Conservation (phyloP, 2,888 invertebrate species). For the Apamea crenata region DNA sequence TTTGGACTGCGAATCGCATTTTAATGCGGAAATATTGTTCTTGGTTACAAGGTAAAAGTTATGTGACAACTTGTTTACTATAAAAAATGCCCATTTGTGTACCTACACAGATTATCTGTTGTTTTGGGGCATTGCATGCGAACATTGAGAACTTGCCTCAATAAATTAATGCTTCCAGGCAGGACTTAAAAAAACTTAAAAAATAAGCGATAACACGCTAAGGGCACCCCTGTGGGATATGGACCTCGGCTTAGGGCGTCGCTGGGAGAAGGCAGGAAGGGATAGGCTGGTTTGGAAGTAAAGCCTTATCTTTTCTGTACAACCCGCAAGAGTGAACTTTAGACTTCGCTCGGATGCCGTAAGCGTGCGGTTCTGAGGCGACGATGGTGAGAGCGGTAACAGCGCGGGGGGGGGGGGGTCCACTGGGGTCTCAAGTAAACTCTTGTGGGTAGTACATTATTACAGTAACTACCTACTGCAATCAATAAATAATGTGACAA, state of each 20-base stretch:
- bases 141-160: too few relatives aligned
- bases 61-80: not conserved
- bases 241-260: too few relatives aligned
- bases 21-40: not conserved
- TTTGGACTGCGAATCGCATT: not conserved
- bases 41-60: not conserved
- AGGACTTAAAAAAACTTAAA: too few relatives aligned
- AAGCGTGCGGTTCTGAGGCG: not conserved
- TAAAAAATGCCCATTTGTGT: not conserved
- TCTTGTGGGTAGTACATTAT: not conserved
- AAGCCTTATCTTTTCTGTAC: too few relatives aligned
- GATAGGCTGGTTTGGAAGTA: too few relatives aligned
- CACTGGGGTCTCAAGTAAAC: not conserved
- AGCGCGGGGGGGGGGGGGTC: not conserved
- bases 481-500: not conserved
- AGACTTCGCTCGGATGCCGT: not conserved
- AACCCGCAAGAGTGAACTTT: not conserved
- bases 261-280: too few relatives aligned
- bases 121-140: too few relatives aligned
- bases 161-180: too few relatives aligned
- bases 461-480: not conserved
- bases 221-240: too few relatives aligned
- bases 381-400: not conserved
- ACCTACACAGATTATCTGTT: too few relatives aligned
- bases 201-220: too few relatives aligned